Percentiles rank a stretch among this genome's conserved stretches.
Conservation (phyloP, 2,888 invertebrate genomes). For the Ceraclea dissimilis region DNA sequence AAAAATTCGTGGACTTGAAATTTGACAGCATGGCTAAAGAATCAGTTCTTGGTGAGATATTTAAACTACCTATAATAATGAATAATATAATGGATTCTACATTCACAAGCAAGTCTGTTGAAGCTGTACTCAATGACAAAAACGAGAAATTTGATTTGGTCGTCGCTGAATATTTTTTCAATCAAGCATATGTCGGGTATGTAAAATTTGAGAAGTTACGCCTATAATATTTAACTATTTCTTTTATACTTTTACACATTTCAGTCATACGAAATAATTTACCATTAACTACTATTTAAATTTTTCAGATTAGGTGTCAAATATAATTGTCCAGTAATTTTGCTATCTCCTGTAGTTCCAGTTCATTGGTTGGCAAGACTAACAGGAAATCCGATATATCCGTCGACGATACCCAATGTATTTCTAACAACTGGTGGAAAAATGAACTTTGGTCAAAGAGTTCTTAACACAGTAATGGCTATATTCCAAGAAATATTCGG, state of each 20-base stretch:
- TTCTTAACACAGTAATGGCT: conserved; percentile 10
- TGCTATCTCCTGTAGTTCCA: conserved; percentile 17
- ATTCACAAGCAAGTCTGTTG: not conserved
- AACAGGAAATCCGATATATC: conserved; percentile 17
- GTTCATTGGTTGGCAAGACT: conserved; percentile 19
- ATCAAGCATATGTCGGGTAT: conserved; percentile 18
- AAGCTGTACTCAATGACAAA: conserved; percentile 8
- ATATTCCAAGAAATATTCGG: conserved; percentile 13
- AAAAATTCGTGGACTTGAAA: not conserved
- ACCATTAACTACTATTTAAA: too few relatives aligned
- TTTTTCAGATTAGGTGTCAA: conserved; percentile 20
- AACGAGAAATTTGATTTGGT: conserved; percentile 19
- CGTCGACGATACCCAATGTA: conserved; percentile 17
- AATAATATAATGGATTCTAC: not conserved
- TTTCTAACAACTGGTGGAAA: conserved; percentile 10
- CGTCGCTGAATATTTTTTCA: conserved; percentile 20
- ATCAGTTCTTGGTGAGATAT: not conserved
- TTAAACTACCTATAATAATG: not conserved
- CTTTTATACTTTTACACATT: not conserved
- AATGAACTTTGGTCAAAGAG: conserved; percentile 20
- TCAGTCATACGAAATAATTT: too few relatives aligned
- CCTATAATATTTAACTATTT: too few relatives aligned
- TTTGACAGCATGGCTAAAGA: not conserved
- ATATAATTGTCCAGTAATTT: conserved; percentile 21
- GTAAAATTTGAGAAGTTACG: not conserved